Base-by-base conservation (phyloP, 2,888 invertebrate species). In the Andrena minutula region DNA sequence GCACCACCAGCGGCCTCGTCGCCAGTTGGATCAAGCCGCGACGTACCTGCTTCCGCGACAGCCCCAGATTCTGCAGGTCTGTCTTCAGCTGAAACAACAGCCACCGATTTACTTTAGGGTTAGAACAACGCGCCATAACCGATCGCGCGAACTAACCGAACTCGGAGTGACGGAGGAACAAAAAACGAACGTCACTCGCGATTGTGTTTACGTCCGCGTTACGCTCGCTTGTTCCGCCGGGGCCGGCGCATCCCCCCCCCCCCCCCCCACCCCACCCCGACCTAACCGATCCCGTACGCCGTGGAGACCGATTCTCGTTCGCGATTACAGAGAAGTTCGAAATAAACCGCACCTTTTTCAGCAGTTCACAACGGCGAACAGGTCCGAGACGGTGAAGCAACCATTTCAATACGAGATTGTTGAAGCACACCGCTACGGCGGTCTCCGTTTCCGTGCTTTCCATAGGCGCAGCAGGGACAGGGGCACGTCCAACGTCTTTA, bases 21-120 rank as follows among this genome's bases (percentile, higher is more conserved):
- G 69, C 49, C n/a, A 90, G 32, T 20, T 91, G 91, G 1, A 84
- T 23, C 51, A 91, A 58, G 0, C 86, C 89, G 1, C 16, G 47
- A 16, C 72, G 81, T 16, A 86, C 80, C 16, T 75, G 70, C 0
- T 26, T 61, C 2, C 30, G 53, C 0, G 87, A 75, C 7, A 89
- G 51, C 2, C 85, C 86, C 6, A 80, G 71, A 8, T 63, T 49
- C 41, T 83, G 65, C n/a, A 90, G 76, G 6, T 82, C 64, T 8
- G 32, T 41, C 65, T 83, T 89, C 61, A 91, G 23, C 90, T 90
- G 81, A 75, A 83, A 88, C 72, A 87, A 77, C 64, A 53, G 32
- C 41, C 47, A 76, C 28, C 16, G 69, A 56, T 23, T 56, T 6
- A 49, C 23, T 61, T 69, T 26, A 8, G 2, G 28, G 30, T 76